Conservation (phyloP, 2,888 invertebrate genomes). For the Eupithecia pulchellata region DNA sequence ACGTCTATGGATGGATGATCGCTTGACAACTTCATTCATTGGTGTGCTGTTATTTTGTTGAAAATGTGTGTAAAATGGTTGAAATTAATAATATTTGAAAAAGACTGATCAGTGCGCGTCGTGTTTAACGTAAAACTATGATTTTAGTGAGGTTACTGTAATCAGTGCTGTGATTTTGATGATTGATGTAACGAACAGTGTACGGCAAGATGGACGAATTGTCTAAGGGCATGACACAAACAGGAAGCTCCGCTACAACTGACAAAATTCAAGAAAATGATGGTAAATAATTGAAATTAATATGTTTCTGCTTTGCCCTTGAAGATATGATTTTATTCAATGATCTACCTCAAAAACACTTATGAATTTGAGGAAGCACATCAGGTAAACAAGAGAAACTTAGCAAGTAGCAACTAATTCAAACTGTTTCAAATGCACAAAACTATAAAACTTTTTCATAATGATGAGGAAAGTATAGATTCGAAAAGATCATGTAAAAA, state of each 20-base stretch:
- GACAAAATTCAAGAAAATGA: slow-evolving; percentile 81
- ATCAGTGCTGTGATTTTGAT: slow-evolving; percentile 75
- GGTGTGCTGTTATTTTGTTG: slow-evolving; percentile 61
- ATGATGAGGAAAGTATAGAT: background rate
- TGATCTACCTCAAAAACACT: background rate
- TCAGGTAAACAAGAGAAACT: slow-evolving; percentile 25
- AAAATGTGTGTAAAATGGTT: slow-evolving; percentile 76
- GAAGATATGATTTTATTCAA: background rate
- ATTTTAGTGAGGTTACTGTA: slow-evolving; percentile 58
- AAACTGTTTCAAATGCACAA: background rate
- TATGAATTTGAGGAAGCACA: slow-evolving; percentile 14
- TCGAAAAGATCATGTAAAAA: background rate
- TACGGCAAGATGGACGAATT: slow-evolving; percentile 85
- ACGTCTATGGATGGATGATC: slow-evolving; percentile 40
- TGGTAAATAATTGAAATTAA: slow-evolving; percentile 64
- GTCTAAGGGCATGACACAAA: slow-evolving; percentile 85
- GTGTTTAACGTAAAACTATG: slow-evolving; percentile 65
- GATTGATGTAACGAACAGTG: slow-evolving; percentile 84
- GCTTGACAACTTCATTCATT: slow-evolving; percentile 54
- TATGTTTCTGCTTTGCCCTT: background rate
- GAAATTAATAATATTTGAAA: slow-evolving; percentile 67
- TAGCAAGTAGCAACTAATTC: background rate
- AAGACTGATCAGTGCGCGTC: slow-evolving; percentile 65
- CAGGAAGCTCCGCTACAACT: slow-evolving; percentile 83
- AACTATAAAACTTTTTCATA: background rate